Evolutionary conservation across 1,140 invertebrate species (phyloP).

Genomic region (Berghia stephanieae): DNA sequence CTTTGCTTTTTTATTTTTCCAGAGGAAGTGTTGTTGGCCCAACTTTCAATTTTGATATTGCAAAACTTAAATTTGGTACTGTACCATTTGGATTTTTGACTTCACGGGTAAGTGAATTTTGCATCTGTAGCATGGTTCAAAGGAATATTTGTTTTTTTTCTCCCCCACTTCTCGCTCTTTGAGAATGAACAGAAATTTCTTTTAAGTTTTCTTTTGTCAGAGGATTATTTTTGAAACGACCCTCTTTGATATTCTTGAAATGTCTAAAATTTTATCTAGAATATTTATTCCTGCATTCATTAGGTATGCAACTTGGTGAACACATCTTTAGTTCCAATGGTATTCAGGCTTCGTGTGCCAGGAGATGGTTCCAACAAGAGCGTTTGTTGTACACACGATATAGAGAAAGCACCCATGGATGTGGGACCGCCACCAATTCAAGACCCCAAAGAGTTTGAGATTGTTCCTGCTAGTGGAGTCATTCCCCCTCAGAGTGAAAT

Average conservation of each 20-base stretch:
- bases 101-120: conserved; percentile 41
- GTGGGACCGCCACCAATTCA: conserved; percentile 31
- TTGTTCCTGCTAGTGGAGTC: conserved; percentile 60
- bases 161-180: too few relatives aligned
- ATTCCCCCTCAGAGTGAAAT: conserved; percentile 62
- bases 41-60: conserved; percentile 66
- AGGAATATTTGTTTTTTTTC: too few relatives aligned
- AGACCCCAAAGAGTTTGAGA: conserved; percentile 64
- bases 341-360: conserved; percentile 60
- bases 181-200: too few relatives aligned
- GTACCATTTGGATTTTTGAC: conserved; percentile 57
- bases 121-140: not conserved
- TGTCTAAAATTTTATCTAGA: too few relatives aligned
- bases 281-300: too few relatives aligned
- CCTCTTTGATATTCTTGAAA: too few relatives aligned
- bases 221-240: too few relatives aligned
- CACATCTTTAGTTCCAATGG: conserved; percentile 66
- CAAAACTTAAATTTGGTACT: conserved; percentile 64
- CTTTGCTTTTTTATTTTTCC: conserved; percentile 21
- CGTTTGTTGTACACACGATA: conserved; percentile 52
- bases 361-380: conserved; percentile 57
- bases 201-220: too few relatives aligned
- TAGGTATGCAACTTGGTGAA: conserved; percentile 59
- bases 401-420: conserved; percentile 38
- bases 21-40: conserved; percentile 66